phyloP scores from a whole-genome alignment of 2,113 vertebrate genomes.

The Psilopogon haemacephalus region DNA sequence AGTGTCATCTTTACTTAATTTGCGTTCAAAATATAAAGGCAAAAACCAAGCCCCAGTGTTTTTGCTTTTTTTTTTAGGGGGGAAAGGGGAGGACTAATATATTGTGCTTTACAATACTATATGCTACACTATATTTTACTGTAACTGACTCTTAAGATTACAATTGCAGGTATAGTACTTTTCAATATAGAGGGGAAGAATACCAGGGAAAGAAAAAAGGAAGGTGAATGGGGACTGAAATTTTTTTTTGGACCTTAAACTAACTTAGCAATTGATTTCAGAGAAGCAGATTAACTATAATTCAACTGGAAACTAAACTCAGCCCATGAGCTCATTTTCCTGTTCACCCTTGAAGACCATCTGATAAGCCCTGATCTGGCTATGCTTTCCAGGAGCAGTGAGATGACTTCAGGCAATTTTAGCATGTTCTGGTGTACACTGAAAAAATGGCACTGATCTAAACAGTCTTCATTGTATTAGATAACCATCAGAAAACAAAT shows the following conservation, averaged over 20 bases:
- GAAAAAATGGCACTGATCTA: not conserved
- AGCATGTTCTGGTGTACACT: not conserved
- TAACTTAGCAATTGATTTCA: not conserved
- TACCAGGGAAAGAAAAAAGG: not conserved
- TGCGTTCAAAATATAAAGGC: not conserved
- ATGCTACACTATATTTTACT: not conserved
- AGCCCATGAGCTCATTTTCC: not conserved
- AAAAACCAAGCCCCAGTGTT: not conserved
- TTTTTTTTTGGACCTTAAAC: not conserved
- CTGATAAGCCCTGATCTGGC: not conserved
- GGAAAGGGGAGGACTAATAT: not conserved
- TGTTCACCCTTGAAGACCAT: not conserved
- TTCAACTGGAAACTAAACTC: not conserved
- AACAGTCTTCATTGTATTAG: not conserved
- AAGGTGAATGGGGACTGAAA: rapidly evolving
- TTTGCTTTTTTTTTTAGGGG: too few species aligned
- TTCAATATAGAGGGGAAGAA: not conserved
- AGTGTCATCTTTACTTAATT: not conserved
- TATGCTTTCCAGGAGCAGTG: not conserved
- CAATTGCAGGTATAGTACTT: not conserved
- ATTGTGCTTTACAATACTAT: not conserved
- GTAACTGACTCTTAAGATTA: not conserved
- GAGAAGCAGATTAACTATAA: not conserved
- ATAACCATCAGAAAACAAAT: not conserved
- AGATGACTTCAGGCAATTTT: not conserved